Percentiles rank a stretch among this genome's conserved stretches.
Conservation (phyloP, 2,113 vertebrate genomes). For the Passer montanus region DNA sequence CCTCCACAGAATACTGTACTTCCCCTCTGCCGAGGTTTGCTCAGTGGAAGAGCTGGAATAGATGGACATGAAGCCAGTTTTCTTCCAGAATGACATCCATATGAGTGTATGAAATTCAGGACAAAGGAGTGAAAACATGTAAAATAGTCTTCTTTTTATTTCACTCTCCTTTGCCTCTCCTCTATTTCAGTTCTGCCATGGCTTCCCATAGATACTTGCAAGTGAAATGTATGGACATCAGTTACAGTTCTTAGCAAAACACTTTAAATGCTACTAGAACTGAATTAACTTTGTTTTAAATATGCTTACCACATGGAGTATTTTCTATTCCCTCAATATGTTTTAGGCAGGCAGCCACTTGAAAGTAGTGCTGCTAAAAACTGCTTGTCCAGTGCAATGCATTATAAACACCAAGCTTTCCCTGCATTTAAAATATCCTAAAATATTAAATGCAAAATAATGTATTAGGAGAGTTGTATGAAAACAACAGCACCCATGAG, state of each 20-base stretch:
- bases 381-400: background rate
- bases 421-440: background rate
- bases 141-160: background rate
- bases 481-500: background rate
- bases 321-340: background rate
- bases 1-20: background rate
- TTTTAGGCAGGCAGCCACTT: constrained; percentile 1
- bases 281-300: background rate
- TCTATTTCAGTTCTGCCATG: background rate
- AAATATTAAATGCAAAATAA: background rate
- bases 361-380: background rate
- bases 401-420: background rate
- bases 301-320: background rate
- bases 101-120: background rate
- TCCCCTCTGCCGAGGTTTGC: background rate
- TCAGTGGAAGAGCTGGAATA: background rate
- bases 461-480: background rate
- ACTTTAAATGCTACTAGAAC: background rate
- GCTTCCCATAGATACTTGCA: background rate
- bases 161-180: background rate
- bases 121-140: background rate
- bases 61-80: background rate
- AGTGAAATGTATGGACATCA: background rate
- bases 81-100: background rate
- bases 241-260: background rate